Evolutionary conservation across 2,888 invertebrate genomes (phyloP).

Genomic region (Heliconius charithonia): DNA sequence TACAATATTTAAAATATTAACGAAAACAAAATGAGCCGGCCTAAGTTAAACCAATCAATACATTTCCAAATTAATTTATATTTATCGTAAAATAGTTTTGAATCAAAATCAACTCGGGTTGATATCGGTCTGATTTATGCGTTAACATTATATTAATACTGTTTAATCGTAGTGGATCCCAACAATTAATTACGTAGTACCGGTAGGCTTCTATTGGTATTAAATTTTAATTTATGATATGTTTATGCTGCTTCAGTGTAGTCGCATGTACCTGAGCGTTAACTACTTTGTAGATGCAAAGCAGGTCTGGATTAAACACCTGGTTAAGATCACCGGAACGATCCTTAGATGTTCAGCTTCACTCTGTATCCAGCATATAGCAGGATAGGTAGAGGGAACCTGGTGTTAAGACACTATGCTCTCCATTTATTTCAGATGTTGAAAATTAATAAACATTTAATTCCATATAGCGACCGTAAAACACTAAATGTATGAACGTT

Average conservation of each 20-base stretch:
- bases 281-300: conserved; percentile 76
- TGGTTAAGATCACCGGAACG: conserved; percentile 59
- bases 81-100: neutral
- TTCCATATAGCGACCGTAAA: conserved; percentile 69
- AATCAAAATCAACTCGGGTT: neutral
- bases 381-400: too few species aligned
- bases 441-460: conserved; percentile 81
- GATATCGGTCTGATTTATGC: conserved; percentile 32
- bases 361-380: too few species aligned
- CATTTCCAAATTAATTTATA: neutral
- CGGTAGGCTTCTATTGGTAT: conserved; percentile 55
- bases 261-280: conserved; percentile 56
- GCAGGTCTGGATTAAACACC: conserved; percentile 71
- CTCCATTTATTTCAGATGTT: conserved; percentile 60
- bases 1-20: neutral
- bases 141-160: conserved; percentile 40
- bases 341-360: conserved; percentile 61
- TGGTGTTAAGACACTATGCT: too few species aligned
- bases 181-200: conserved; percentile 49
- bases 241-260: conserved; percentile 59
- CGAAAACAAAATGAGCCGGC: neutral
- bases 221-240: conserved; percentile 56
- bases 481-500: conserved; percentile 65
- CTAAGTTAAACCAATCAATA: neutral
- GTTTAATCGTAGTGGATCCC: conserved; percentile 42